Base-by-base conservation (phyloP, 1,140 invertebrate genomes). In the Aphelinus certus region DNA sequence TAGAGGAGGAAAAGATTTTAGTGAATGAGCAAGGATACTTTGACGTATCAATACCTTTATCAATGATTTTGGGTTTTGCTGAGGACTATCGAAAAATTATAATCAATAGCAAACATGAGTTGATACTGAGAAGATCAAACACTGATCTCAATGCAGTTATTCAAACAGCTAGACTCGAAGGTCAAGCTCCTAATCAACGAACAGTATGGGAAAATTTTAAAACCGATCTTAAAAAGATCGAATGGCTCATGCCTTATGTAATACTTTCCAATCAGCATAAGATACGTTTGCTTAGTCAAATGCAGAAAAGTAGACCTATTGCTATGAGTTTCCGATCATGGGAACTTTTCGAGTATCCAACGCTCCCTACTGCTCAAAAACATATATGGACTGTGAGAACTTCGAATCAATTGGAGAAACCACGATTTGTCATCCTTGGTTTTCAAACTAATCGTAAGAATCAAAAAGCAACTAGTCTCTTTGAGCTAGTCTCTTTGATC, bases 41-140 rank as follows among this genome's bases (percentile, higher is more conserved):
- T 68, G 80, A 84, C 69, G 76, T 83, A 53, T 78, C 77, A 53
- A 79, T 89, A 57, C 86, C 86, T 3, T 64, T 89, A 48, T 83
- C 79, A 67, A 75, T 83, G 58, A 57, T 88, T 1, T 74, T 88
- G 1, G 85, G 86, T 10, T 88, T 89, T 79, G 84, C 84, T 63
- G 85, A 89, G 80, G 87, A 89, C 79, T 89, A 87, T 81, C 78
- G 80, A 67, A 84, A 84, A 81, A 83, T 89, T 58, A 77, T 88
- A 42, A 63, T 87, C 5, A 88, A 88, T 77, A 80, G 78, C 68
- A 86, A 86, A 79, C 86, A 88, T 79, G 86, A 89, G 79, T 69
- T 89, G 26, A 82, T 89, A 79, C 76, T 89, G 46, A 83, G 83
- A 46, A 78, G 84, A 74, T 61, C 81, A 5, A 83, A 79, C 53